Percentiles rank a stretch among this genome's conserved stretches.
phyloP scores from a whole-genome alignment of 2,888 invertebrate genomes.

The Diaphora mendica region DNA sequence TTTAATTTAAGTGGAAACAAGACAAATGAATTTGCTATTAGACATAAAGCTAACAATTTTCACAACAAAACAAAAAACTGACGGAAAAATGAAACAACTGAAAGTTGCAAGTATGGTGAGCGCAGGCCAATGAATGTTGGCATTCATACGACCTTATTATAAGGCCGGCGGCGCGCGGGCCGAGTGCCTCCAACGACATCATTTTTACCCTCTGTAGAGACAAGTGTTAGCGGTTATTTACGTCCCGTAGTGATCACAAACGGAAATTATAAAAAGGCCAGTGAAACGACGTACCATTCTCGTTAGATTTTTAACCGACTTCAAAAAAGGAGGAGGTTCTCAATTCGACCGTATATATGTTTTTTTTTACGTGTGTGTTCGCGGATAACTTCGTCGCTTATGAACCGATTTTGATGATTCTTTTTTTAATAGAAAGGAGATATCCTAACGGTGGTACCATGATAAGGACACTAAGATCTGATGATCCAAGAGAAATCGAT shows the following conservation, averaged over 20 bases:
- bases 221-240: neutral
- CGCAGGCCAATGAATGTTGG: neutral
- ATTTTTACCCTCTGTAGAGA: neutral
- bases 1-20: neutral
- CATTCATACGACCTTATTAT: constrained; percentile 1
- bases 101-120: neutral
- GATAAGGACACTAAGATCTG: too few relatives aligned
- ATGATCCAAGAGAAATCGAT: too few relatives aligned
- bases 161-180: neutral
- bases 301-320: too few relatives aligned
- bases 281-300: neutral
- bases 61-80: neutral
- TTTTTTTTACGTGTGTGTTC: too few relatives aligned
- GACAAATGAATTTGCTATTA: neutral
- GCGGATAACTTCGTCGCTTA: too few relatives aligned
- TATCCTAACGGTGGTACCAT: too few relatives aligned
- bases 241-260: neutral
- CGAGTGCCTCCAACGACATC: neutral
- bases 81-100: neutral
- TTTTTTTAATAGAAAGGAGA: too few relatives aligned
- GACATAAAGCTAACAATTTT: neutral
- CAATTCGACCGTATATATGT: too few relatives aligned
- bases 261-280: neutral
- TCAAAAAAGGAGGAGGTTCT: too few relatives aligned
- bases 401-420: too few relatives aligned